Conservation (phyloP, 2,113 vertebrate genomes). For the Catharus bicknelli region DNA sequence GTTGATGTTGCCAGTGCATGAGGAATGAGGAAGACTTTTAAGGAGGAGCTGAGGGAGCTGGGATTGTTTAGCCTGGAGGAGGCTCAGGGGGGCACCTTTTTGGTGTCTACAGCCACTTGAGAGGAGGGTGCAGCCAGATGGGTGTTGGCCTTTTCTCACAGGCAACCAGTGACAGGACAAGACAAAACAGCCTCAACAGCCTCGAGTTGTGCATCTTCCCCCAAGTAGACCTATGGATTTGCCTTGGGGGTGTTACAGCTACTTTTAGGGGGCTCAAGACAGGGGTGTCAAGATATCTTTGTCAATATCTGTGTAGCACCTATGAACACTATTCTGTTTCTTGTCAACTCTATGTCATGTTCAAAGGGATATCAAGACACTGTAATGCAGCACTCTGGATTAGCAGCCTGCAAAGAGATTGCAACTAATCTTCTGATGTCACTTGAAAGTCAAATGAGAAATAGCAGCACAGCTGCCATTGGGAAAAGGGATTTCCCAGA, state of each 20-base stretch:
- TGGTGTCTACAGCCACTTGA: background rate
- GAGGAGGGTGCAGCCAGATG: background rate
- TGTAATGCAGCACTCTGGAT: background rate
- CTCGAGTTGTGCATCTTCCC: background rate
- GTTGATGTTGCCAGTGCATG: background rate
- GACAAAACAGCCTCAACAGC: background rate
- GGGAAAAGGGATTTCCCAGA: background rate
- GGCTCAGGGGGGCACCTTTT: background rate
- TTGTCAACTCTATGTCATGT: background rate
- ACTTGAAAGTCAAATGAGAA: constrained; percentile 46
- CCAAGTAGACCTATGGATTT: background rate
- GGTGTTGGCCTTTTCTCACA: background rate
- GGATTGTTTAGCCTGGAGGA: background rate
- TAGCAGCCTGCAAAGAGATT: constrained; percentile 46
- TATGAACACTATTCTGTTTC: background rate
- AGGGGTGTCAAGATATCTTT: background rate
- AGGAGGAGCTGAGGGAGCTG: background rate
- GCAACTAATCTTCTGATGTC: constrained; percentile 57
- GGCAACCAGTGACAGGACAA: background rate
- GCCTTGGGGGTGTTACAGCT: background rate
- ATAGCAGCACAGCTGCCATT: constrained; percentile 10
- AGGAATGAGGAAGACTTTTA: background rate
- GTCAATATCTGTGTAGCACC: background rate
- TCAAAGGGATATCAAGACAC: background rate
- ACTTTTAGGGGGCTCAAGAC: background rate